Base-by-base conservation (phyloP, 1,140 invertebrate species). In the Sitophilus oryzae region DNA sequence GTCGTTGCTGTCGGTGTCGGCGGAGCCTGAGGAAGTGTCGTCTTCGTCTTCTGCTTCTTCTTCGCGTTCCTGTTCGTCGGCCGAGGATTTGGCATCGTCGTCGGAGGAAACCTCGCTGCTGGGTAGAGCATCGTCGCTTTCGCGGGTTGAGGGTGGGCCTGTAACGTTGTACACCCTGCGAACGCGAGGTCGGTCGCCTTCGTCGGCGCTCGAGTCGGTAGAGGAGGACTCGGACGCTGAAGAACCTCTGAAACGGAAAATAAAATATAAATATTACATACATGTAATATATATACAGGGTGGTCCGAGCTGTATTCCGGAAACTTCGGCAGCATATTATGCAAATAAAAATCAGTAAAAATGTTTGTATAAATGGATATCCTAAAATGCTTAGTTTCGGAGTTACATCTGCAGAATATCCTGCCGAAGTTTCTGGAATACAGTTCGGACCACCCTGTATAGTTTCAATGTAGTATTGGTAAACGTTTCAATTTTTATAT, bases 1-100 rank as follows among this genome's bases (percentile, higher is more conserved):
- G 47, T 67, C 67, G 42, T 84, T 81, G 20, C 79, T 83, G 58
- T 82, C 81, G 25, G 81, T 82, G n/a, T 82, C 82, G 0, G 75
- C 77, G 6, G 77, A 70, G 1, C 73, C 74, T 0, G 77, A 80
- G 1, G 76, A 78, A 37, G 74, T 72, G 19, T 71, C 73, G 2
- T 76, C 74, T 38, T 78, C 72, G n/a, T 75, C 74, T 5, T 73
- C 71, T 1, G 60, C 71, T 73, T 53, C 77, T 11, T 30, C 25
- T 1, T 61, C 77, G 73, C 57, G 77, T 20, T 76, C 74, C 11
- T 73, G 71, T 2, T 61, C 77, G 73, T 57, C 77, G 66, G 59
- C 64, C 9, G 62, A 63, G 6, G 60, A 64, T 18, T 56, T 40
- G 20, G 66, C 65, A 8, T 67, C 69, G 18, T 60, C 52, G 69